Percentiles rank a stretch among this genome's conserved stretches.
phyloP scores from a whole-genome alignment of 2,797 vertebrate genomes.

The Poeciliopsis infans region DNA sequence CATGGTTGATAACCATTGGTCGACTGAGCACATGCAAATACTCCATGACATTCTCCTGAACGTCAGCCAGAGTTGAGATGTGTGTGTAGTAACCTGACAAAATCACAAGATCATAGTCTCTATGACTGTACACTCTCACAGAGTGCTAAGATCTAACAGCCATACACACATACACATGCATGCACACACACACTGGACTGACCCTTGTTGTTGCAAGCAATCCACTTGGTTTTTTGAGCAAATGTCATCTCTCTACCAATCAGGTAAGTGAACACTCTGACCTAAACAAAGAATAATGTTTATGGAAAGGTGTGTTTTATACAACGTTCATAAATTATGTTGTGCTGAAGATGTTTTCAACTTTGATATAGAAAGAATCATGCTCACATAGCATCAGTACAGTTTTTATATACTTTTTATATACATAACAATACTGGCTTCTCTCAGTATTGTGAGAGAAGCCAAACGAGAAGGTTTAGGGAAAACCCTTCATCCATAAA shows the following conservation, averaged over 20 bases:
- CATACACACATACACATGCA: too few species aligned
- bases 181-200: not conserved
- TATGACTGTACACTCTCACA: not conserved
- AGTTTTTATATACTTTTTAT: not conserved
- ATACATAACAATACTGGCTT: too few species aligned
- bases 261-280: constrained; percentile 96
- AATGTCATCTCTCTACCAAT: constrained; percentile 97
- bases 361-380: not conserved
- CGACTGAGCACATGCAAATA: constrained; percentile 97
- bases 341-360: not conserved
- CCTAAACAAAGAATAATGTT: constrained; percentile 73
- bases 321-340: not conserved
- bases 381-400: not conserved
- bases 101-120: not conserved
- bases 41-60: constrained; percentile 99
- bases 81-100: constrained; percentile 93
- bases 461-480: not conserved
- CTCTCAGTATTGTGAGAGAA: not conserved
- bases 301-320: not conserved
- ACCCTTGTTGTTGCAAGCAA: constrained; percentile 99
- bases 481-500: not conserved
- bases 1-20: constrained; percentile 98
- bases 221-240: constrained; percentile 94
- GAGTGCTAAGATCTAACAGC: not conserved
- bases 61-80: constrained; percentile 93